These are phyloP conservation scores for Forbesichthys papilliferus DNA, from an alignment of 2,113 vertebrate genomes.

Conservation along the genomic window DNA sequence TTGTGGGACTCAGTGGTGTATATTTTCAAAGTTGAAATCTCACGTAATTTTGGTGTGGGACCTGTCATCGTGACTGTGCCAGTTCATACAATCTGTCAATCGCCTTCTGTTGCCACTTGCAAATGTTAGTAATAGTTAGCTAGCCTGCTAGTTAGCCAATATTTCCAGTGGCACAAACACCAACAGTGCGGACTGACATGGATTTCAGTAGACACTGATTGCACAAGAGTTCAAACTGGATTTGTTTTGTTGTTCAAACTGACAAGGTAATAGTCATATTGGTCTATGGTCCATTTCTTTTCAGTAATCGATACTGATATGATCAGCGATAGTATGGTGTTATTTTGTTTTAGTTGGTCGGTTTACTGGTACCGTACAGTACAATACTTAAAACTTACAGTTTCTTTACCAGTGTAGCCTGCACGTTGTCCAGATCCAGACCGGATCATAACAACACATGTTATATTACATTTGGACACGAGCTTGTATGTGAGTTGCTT, in stretches of 20 bases:
- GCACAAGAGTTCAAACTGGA: no score
- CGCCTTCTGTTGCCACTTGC: slow-evolving; percentile 33
- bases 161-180: slow-evolving; percentile 29
- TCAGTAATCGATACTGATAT: slow-evolving; percentile 7
- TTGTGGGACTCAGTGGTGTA: slow-evolving; percentile 13
- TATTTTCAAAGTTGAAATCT: slow-evolving; percentile 14
- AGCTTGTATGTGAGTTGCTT: slow-evolving; percentile 19
- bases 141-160: slow-evolving; percentile 43
- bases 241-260: not conserved
- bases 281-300: not conserved
- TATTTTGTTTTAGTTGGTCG: not conserved
- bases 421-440: slow-evolving; percentile 32
- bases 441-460: not conserved
- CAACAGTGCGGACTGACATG: slow-evolving; percentile 34
- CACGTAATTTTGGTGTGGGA: slow-evolving; percentile 10
- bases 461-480: slow-evolving; percentile 42
- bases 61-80: slow-evolving; percentile 23
- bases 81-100: slow-evolving; percentile 13
- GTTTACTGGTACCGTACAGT: not conserved
- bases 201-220: not conserved
- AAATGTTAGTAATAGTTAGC: slow-evolving; percentile 55
- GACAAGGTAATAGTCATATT: slow-evolving; percentile 21
- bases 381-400: not conserved
- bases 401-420: not conserved
- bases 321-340: not conserved